These are phyloP conservation scores for Graptemys geographica DNA, from an alignment of 2,797 vertebrate genomes.

Conservation along the genomic window DNA sequence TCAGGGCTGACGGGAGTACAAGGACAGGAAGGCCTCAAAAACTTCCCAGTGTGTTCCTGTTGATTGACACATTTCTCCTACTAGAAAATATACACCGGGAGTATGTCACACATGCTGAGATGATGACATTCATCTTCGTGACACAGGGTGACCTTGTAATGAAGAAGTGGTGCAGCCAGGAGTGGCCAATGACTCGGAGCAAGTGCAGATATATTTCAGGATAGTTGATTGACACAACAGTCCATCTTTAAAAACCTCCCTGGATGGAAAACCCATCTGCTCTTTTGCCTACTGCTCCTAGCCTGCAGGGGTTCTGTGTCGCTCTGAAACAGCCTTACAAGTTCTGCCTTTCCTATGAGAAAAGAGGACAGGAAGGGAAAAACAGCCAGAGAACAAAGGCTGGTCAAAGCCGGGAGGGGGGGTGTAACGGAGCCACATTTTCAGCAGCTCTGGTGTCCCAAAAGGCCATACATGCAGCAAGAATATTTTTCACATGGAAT, in stretches of 20 bases:
- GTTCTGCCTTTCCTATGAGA: background rate
- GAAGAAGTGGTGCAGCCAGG: background rate
- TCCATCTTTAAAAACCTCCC: background rate
- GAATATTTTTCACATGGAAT: background rate
- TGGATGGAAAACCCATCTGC: background rate
- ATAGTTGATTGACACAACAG: background rate
- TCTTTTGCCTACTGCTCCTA: background rate
- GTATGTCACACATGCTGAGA: background rate
- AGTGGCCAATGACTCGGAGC: background rate
- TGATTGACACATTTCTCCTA: background rate
- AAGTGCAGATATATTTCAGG: background rate
- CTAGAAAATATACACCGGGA: rapidly evolving
- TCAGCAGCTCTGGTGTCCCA: background rate
- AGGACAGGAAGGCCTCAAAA: rapidly evolving
- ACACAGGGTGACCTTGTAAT: background rate
- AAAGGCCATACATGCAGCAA: background rate
- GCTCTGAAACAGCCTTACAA: background rate
- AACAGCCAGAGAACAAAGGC: background rate
- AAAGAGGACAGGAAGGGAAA: background rate
- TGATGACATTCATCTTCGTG: rapidly evolving
- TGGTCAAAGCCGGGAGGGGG: background rate
- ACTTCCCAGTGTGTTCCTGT: background rate
- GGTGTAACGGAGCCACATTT: background rate
- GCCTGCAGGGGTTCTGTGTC: background rate
- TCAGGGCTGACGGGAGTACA: background rate